A percentile compares a stretch with the other conserved stretches of the same genome.
phyloP scores from a whole-genome alignment of 2,113 vertebrate species.

The Serilophus lunatus region DNA sequence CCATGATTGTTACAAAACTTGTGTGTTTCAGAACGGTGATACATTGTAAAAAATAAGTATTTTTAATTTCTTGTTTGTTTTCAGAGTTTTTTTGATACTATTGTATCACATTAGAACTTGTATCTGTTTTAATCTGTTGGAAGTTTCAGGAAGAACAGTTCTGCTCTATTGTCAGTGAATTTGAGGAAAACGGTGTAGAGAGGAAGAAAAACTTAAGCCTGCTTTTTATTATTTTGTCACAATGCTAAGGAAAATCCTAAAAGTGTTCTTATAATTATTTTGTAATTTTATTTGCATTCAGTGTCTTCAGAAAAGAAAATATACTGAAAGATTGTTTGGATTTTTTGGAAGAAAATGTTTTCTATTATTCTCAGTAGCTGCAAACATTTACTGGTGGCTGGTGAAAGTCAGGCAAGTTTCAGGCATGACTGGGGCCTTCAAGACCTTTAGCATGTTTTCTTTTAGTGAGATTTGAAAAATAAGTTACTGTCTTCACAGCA shows the following conservation, averaged over 20 bases:
- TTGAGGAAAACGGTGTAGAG: neutral
- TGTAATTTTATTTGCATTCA: neutral
- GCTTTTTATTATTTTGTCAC: neutral
- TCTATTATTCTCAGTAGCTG: neutral
- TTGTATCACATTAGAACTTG: neutral
- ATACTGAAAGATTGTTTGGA: neutral
- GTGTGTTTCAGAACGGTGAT: neutral
- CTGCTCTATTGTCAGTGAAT: neutral
- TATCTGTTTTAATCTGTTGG: neutral
- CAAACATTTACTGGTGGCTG: neutral
- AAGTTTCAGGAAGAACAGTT: neutral
- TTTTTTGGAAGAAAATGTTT: neutral
- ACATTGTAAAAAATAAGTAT: neutral
- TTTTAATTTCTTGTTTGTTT: neutral
- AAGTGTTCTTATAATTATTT: neutral
- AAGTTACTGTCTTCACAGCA: neutral
- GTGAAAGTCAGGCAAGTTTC: neutral
- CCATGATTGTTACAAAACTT: neutral
- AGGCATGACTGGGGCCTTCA: neutral
- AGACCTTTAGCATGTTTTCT: neutral
- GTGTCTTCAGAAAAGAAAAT: neutral
- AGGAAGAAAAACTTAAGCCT: neutral
- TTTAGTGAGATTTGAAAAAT: neutral
- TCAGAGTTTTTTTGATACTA: neutral
- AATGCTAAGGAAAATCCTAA: neutral